Evolutionary conservation across 2,113 vertebrate species (phyloP).

Genomic region (Pavo muticus): DNA sequence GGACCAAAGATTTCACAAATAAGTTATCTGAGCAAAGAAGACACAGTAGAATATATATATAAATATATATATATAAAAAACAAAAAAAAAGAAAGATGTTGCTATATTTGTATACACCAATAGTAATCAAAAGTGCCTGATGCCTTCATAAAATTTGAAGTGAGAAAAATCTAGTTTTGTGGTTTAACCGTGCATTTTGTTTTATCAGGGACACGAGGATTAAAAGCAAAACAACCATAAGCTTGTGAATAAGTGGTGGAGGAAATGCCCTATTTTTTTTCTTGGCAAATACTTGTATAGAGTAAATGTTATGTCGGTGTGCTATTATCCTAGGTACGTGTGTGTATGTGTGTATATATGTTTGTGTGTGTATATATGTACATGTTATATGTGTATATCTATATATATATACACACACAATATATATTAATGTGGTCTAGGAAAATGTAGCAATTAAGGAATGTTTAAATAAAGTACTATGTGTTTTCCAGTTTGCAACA

Average conservation of each 20-base stretch:
- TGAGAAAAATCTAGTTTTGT: conserved; percentile 81
- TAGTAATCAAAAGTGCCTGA: conserved; percentile 96
- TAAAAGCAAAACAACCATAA: conserved; percentile 76
- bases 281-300: conserved; percentile 81
- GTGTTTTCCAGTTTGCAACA: conserved; percentile 79
- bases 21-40: conserved; percentile 83
- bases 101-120: conserved; percentile 91
- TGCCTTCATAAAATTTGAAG: conserved; percentile 82
- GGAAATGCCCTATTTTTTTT: conserved; percentile 83
- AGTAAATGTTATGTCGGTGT: conserved; percentile 79
- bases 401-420: conserved; percentile 68
- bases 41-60: conserved; percentile 71
- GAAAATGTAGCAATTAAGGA: conserved; percentile 82
- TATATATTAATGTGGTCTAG: conserved; percentile 77
- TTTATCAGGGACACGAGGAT: conserved; percentile 84
- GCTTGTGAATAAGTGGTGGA: conserved; percentile 89
- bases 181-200: conserved; percentile 82
- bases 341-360: conserved; percentile 63
- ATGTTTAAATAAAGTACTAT: conserved; percentile 81
- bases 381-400: conserved; percentile 42
- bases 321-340: conserved; percentile 75
- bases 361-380: conserved; percentile 68
- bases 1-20: conserved; percentile 94
- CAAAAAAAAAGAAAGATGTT: conserved; percentile 72
- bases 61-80: background rate